phyloP scores from a whole-genome alignment of 2,888 invertebrate genomes.

The Amphipoea oculea region DNA sequence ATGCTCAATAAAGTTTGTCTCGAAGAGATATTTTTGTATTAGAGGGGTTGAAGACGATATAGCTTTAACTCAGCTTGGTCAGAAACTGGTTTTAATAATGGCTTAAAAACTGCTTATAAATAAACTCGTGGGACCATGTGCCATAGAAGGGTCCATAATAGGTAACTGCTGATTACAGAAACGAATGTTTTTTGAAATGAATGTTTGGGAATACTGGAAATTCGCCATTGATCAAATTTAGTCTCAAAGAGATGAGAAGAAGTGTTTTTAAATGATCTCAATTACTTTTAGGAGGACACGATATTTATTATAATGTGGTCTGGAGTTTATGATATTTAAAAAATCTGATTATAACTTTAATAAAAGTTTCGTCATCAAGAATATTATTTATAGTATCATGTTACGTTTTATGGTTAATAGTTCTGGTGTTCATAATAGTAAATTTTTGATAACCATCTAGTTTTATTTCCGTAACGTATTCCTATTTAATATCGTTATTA shows the following conservation, averaged over 20 bases:
- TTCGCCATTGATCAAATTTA: not conserved
- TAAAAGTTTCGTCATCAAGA: constrained; percentile 43
- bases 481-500: constrained; percentile 51
- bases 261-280: not conserved
- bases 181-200: not conserved
- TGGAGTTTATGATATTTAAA: constrained; percentile 32
- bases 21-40: not conserved
- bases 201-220: not conserved
- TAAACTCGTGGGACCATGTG: not conserved
- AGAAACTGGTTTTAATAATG: constrained; percentile 17
- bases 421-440: constrained; percentile 57
- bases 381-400: constrained; percentile 65
- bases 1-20: constrained; percentile 21
- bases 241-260: not conserved
- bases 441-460: constrained; percentile 63
- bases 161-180: not conserved
- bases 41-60: constrained; percentile 12
- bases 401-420: constrained; percentile 64
- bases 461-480: constrained; percentile 53
- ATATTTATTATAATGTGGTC: constrained; percentile 16
- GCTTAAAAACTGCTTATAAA: not conserved
- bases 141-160: not conserved
- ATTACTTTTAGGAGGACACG: not conserved
- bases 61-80: not conserved
- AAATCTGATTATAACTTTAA: constrained; percentile 32